Evolutionary conservation across 2,888 invertebrate genomes (phyloP).

Genomic region (Stenurella melanura): DNA sequence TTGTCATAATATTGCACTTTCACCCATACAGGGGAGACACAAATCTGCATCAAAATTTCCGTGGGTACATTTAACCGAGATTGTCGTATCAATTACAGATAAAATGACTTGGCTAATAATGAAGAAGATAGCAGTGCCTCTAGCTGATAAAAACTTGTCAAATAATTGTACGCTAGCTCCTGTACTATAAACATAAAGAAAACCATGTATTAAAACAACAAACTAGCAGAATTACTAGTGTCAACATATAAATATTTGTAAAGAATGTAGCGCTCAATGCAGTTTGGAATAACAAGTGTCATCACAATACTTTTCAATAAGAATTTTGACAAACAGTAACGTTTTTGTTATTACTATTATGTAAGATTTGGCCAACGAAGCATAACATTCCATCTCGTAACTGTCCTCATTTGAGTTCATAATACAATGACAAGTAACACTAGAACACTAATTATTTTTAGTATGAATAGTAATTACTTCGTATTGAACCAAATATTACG

Average conservation of each 20-base stretch:
- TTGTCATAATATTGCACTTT: too few species aligned
- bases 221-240: too few species aligned
- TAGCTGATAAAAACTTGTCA: too few species aligned
- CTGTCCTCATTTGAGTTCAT: conserved; percentile 25
- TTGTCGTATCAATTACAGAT: too few species aligned
- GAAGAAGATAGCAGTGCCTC: too few species aligned
- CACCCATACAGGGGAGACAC: too few species aligned
- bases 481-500: background rate
- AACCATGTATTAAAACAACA: too few species aligned
- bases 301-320: background rate
- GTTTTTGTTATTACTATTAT: conserved; percentile 9
- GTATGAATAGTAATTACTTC: background rate
- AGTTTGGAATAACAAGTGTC: background rate
- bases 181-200: too few species aligned
- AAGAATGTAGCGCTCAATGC: background rate
- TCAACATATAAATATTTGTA: background rate
- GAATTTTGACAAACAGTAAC: conserved; percentile 7
- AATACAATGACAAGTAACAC: conserved; percentile 3
- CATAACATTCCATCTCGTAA: conserved; percentile 27
- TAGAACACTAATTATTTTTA: conserved; percentile 24
- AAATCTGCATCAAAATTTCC: too few species aligned
- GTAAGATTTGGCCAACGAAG: conserved; percentile 5
- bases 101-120: too few species aligned
- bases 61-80: too few species aligned
- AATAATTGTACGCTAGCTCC: too few species aligned